phyloP scores from a whole-genome alignment of 2,113 vertebrate species.

The Psilopsiagon aurifrons region DNA sequence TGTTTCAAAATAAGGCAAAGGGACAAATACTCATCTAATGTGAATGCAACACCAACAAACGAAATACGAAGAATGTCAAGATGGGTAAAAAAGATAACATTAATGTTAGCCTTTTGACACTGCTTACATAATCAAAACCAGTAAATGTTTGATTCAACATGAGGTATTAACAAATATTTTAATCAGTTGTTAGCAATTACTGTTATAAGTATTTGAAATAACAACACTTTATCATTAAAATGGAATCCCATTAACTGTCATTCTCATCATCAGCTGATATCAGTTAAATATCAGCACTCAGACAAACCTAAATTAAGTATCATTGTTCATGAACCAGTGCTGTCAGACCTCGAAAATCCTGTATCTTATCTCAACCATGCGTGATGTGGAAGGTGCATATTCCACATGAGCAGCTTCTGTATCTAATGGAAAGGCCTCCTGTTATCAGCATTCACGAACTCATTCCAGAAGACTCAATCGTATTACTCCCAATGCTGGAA shows the following conservation, averaged over 20 bases:
- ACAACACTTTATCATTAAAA: background rate
- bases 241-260: background rate
- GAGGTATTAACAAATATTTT: background rate
- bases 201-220: background rate
- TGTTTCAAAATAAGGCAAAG: background rate
- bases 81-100: background rate
- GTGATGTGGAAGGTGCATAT: conserved; percentile 31
- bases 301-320: background rate
- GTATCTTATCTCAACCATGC: conserved; percentile 4
- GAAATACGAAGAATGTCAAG: background rate
- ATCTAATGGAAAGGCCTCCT: background rate
- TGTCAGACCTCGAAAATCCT: conserved; percentile 14
- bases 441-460: conserved; percentile 43
- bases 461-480: conserved; percentile 42
- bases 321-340: background rate
- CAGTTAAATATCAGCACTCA: background rate
- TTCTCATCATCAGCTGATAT: background rate
- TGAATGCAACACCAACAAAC: background rate
- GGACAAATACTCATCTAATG: background rate
- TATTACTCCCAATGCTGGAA: background rate
- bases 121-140: background rate
- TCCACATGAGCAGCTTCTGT: conserved; percentile 48
- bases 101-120: background rate
- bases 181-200: background rate
- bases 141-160: background rate